phyloP scores from a whole-genome alignment of 2,888 invertebrate genomes.

The Timema cristinae region DNA sequence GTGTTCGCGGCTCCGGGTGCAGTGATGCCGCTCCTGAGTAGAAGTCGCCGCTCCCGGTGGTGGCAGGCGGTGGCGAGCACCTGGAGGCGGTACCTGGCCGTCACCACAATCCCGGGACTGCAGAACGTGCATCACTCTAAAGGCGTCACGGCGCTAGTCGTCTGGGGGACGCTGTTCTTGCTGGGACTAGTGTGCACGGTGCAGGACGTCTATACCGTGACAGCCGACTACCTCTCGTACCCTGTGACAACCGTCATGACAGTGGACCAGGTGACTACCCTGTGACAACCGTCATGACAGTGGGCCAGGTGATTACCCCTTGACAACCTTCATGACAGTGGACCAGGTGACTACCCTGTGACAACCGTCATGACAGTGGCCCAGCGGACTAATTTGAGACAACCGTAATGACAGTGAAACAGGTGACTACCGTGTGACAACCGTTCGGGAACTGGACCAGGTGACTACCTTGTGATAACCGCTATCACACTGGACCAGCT shows the following conservation, averaged over 20 bases:
- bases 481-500: neutral
- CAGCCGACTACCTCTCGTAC: constrained; percentile 29
- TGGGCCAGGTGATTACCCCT: neutral
- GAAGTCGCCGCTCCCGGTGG: neutral
- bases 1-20: no score
- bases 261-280: constrained; percentile 18
- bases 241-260: constrained; percentile 31
- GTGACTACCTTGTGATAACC: neutral
- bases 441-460: neutral
- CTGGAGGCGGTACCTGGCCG: constrained; percentile 15
- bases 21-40: no score
- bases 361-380: neutral
- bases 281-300: neutral
- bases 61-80: constrained; percentile 10
- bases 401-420: neutral
- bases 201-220: constrained; percentile 27
- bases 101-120: constrained; percentile 26
- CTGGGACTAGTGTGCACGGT: constrained; percentile 29
- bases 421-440: neutral
- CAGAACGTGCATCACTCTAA: constrained; percentile 29
- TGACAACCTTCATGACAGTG: neutral
- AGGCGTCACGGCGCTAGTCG: constrained; percentile 21
- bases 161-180: constrained; percentile 26
- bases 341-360: neutral
- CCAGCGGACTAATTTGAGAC: neutral